Evolutionary conservation across 2,113 vertebrate genomes (phyloP).

Genomic region (Nerophis ophidion): DNA sequence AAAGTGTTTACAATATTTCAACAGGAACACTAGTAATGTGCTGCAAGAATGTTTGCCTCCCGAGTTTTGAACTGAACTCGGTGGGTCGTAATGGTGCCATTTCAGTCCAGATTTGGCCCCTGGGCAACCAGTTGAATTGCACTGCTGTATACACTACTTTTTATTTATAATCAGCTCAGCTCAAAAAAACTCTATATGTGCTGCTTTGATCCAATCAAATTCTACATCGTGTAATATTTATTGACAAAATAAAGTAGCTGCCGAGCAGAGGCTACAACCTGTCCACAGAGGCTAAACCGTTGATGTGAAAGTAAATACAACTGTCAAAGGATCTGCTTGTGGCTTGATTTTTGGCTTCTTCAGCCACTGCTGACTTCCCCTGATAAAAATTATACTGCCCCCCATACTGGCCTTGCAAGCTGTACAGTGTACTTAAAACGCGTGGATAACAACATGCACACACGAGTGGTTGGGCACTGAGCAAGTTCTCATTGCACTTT

Average conservation of each 20-base stretch:
- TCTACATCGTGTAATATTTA: background rate
- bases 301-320: constrained; percentile 29
- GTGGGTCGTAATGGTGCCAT: too few species aligned
- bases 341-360: constrained; percentile 47
- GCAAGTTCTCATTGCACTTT: background rate
- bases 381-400: constrained; percentile 31
- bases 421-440: constrained; percentile 22
- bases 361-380: constrained; percentile 40
- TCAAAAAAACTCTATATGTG: constrained; percentile 12
- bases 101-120: too few species aligned
- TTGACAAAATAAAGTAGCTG: constrained; percentile 19
- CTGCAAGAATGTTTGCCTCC: too few species aligned
- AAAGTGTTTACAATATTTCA: too few species aligned
- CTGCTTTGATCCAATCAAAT: constrained; percentile 7
- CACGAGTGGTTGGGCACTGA: constrained; percentile 13
- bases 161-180: constrained; percentile 22
- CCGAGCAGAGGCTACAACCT: constrained; percentile 18
- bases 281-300: constrained; percentile 13
- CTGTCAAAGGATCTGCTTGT: constrained; percentile 32
- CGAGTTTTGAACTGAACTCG: too few species aligned
- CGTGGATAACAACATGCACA: constrained; percentile 2
- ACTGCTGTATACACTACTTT: constrained; percentile 4
- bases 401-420: constrained; percentile 34
- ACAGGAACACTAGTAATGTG: too few species aligned
- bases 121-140: too few species aligned